Evolutionary conservation across 1,140 invertebrate genomes (phyloP), one percentile per base, ranked within the genome.

Genomic region (Subanguina moxae): DNA sequence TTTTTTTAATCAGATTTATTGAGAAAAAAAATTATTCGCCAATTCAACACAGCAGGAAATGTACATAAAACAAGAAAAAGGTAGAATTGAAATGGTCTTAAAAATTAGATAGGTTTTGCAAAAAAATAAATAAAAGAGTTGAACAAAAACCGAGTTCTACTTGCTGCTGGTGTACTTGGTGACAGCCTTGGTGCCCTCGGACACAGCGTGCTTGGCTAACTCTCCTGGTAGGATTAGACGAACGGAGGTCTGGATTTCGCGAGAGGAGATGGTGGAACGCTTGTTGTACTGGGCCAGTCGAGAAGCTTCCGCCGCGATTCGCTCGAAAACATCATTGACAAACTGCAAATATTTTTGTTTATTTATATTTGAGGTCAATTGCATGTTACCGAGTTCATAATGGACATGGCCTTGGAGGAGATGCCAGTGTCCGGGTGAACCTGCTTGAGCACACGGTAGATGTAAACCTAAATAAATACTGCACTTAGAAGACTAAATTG

Each of bases 271-370:
- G 38, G 83, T 86, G 0, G 86, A 87, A 0, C 86, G 82, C 62
- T 90, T 89, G 83, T 89, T 90, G 84, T 89, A 89, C 67, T 89
- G 88, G 5, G 88, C 86, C 66, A 90, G 77, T 70, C 87, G 85
- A 9, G 87, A 88, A 1, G 88, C 85, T 82, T 90, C 89, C 13
- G 87, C 82, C 27, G 88, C 87, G 46, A 89, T 88, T 23, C 88
- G 84, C 73, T 89, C 87, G 73, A 88, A 89, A 63, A 89, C 88
- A 74, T 89, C 88, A 62, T 86, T 85, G 27, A 88, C 87, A 83
- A 66, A 85, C 32, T 38, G 32, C 32, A 38, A 38, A 38, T 38
- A 38, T 38, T 38, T 3, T 38, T 38, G 32, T 3, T 5, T 38
- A 38, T 5, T 11, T 38, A 11, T 38, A 38, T 5, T 38, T 38